A percentile compares a stretch with the other conserved stretches of the same genome.
Evolutionary conservation across 1,140 invertebrate species (phyloP).

Genomic region (Achatina immaculata): DNA sequence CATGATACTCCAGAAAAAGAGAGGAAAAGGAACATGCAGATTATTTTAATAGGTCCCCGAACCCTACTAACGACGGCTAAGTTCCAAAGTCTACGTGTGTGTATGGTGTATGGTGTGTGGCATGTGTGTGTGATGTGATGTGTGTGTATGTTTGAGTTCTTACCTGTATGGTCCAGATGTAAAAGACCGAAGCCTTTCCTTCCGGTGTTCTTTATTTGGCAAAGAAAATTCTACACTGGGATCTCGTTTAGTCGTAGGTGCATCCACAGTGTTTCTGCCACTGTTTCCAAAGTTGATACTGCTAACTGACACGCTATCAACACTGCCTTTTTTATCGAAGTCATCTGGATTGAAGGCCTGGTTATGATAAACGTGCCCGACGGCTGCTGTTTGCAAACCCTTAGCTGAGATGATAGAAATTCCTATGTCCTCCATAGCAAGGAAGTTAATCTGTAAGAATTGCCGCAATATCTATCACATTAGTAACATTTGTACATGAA

Average conservation of each 20-base stretch:
- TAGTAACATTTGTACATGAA: too few species aligned
- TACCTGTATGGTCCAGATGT: constrained; percentile 36
- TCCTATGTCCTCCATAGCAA: constrained; percentile 7
- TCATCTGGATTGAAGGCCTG: background rate
- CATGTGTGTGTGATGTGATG: background rate
- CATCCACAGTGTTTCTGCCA: background rate
- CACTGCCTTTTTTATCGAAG: background rate
- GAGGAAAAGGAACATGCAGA: too few species aligned
- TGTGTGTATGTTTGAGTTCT: background rate
- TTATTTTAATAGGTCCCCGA: too few species aligned
- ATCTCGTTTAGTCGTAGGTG: background rate
- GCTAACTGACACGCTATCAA: background rate
- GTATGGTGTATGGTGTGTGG: too few species aligned
- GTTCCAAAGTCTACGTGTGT: too few species aligned
- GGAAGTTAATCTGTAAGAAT: background rate
- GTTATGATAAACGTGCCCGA: background rate
- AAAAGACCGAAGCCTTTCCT: background rate
- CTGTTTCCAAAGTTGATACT: background rate
- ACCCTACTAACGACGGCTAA: too few species aligned
- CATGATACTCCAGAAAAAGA: too few species aligned
- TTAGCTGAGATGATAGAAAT: constrained; percentile 12
- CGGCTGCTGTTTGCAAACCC: background rate
- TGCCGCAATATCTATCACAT: too few species aligned
- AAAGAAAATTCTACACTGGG: constrained; percentile 22
- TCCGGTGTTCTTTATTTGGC: background rate